phyloP scores from a whole-genome alignment of 2,797 vertebrate species.

The Dryobates pubescens region DNA sequence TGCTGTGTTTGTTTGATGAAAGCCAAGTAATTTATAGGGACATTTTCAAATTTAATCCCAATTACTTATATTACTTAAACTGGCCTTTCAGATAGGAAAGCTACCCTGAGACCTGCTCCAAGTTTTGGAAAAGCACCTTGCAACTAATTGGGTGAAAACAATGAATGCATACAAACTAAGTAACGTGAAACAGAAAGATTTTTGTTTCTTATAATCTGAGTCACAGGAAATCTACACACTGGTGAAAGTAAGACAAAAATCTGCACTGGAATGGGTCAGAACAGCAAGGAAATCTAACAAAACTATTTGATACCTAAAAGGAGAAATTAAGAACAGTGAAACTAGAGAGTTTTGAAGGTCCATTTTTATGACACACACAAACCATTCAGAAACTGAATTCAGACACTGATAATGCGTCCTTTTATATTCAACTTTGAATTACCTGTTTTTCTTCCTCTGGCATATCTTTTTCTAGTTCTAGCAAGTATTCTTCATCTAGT shows the following conservation, averaged over 20 bases:
- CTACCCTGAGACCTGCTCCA: not conserved
- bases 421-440: not conserved
- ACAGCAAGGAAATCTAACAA: not conserved
- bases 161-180: not conserved
- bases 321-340: not conserved
- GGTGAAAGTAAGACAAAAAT: not conserved
- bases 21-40: not conserved
- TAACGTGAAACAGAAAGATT: not conserved
- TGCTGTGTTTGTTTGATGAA: not conserved
- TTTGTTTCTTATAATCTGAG: not conserved
- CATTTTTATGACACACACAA: not conserved
- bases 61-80: not conserved
- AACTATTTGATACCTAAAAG: not conserved
- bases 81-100: not conserved
- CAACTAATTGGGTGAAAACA: not conserved
- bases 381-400: rapidly evolving
- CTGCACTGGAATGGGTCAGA: not conserved
- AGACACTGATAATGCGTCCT: not conserved
- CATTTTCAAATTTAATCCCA: not conserved
- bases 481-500: constrained; percentile 87
- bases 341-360: not conserved
- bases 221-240: not conserved
- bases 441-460: constrained; percentile 93
- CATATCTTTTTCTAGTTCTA: constrained; percentile 88
- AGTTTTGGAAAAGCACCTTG: not conserved